Evolutionary conservation across 1,140 invertebrate genomes (phyloP).

Genomic region (Pseudomyrmex sp.): DNA sequence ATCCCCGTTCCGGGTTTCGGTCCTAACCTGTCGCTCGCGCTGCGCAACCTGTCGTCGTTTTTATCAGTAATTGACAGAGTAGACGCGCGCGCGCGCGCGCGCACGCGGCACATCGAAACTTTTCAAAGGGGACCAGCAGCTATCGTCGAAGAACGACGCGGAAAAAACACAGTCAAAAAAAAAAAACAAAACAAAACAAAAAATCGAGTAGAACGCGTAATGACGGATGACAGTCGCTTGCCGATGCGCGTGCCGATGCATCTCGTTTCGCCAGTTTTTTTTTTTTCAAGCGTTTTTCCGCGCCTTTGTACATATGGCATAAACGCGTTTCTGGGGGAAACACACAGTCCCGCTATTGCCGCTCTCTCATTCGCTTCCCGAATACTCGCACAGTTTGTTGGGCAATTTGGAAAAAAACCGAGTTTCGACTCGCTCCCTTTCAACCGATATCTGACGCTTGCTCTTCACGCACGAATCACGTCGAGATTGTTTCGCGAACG

Average conservation of each 20-base stretch:
- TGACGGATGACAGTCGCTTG: slow-evolving; percentile 36
- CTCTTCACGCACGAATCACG: not conserved
- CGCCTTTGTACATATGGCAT: slow-evolving; percentile 30
- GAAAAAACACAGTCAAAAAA: not conserved
- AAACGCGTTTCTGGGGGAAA: slow-evolving; percentile 27
- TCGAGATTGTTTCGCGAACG: not conserved
- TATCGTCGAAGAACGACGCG: slow-evolving; percentile 30
- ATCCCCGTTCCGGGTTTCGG: slow-evolving; percentile 39
- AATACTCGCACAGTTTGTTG: slow-evolving; percentile 47
- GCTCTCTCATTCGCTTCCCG: slow-evolving; percentile 50
- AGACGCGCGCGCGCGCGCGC: slow-evolving; percentile 39
- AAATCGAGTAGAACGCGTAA: slow-evolving; percentile 40
- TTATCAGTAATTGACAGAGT: slow-evolving; percentile 79
- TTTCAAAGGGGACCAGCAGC: slow-evolving; percentile 63
- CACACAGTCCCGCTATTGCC: slow-evolving; percentile 11
- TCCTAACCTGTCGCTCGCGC: slow-evolving; percentile 57
- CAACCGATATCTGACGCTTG: not conserved
- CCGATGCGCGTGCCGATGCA: slow-evolving; percentile 2
- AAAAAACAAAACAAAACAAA: no score
- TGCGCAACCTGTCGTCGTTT: slow-evolving; percentile 70
- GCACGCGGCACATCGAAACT: slow-evolving; percentile 39
- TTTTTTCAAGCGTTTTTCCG: slow-evolving; percentile 8
- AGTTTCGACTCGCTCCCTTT: slow-evolving; percentile 50
- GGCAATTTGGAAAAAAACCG: slow-evolving; percentile 66
- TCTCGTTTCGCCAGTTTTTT: slow-evolving; percentile 11